A percentile compares a stretch with the other conserved stretches of the same genome.
These are phyloP conservation scores for Polypedilum vanderplanki DNA, from an alignment of 1,140 invertebrate genomes.

Conservation along the genomic window DNA sequence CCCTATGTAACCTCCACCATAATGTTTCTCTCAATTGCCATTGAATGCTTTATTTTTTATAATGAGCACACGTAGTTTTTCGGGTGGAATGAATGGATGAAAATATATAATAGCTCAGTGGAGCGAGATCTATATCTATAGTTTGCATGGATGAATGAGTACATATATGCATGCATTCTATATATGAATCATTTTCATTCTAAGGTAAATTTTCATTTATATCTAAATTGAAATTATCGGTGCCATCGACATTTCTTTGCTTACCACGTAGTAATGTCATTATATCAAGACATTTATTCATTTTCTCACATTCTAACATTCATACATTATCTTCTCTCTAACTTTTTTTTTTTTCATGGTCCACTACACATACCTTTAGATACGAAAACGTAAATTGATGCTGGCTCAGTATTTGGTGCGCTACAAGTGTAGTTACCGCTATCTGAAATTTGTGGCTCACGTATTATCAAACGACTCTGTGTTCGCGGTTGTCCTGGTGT, in stretches of 20 bases:
- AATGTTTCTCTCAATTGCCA: neutral
- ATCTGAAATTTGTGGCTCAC: slow-evolving; percentile 73
- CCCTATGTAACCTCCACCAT: neutral
- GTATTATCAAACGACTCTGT: slow-evolving; percentile 73
- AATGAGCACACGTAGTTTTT: slow-evolving; percentile 17
- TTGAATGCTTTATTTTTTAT: neutral
- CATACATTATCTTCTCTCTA: slow-evolving; percentile 29
- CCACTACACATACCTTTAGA: slow-evolving; percentile 66
- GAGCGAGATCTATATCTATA: neutral
- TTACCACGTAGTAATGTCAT: neutral
- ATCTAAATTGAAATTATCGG: slow-evolving; percentile 26
- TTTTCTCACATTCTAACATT: too few species aligned
- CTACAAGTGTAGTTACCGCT: slow-evolving; percentile 88
- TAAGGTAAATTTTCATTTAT: neutral
- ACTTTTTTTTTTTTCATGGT: too few species aligned
- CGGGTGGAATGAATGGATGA: neutral
- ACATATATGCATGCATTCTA: neutral
- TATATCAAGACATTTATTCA: neutral
- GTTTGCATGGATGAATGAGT: neutral
- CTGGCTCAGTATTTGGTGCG: slow-evolving; percentile 80
- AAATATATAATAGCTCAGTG: neutral
- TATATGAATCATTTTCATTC: neutral
- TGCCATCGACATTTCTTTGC: neutral
- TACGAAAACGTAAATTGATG: slow-evolving; percentile 82
- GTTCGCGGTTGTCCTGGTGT: slow-evolving; percentile 70